Evolutionary conservation across 1,140 invertebrate genomes (phyloP), one percentile per base, ranked within the genome.

Genomic region (Battus philenor): DNA sequence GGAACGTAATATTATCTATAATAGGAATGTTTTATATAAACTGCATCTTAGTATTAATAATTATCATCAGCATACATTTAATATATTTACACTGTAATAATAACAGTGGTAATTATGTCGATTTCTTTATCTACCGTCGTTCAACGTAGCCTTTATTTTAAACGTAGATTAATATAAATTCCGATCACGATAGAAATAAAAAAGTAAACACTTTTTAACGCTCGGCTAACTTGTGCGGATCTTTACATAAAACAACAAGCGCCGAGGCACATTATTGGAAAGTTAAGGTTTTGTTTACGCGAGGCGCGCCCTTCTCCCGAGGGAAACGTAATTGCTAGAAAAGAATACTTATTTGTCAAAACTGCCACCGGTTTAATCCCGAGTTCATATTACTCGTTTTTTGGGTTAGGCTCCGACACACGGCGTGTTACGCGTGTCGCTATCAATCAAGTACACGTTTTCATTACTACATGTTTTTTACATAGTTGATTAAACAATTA

Each of bases 241-340:
- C 33, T 47, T 41, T 30, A 20, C 17, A 27, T 27, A 24, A 52
- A 61, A 58, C 34, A 61, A 49, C 53, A 51, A 56, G 56, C 51
- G 47, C 31, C 44, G 44, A 24, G 39, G 26, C 39, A 57, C 54
- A 59, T 54, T 39, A 59, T 62, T 44, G 50, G 33, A 47, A 59
- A 62, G 53, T 62, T 55, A 58, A 44, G 48, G 51, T 56, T 64
- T 64, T 66, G 62, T 66, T 66, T 66, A 56, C 50, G 44, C 16
- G 44, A 27, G 27, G 29, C 49, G 29, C 30, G 22, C 32, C 33
- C 43, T 32, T 7, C 48, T 30, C 44, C 46, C 34, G 34, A 13
- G 31, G 47, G 55, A 48, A 43, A 56, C 38, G 46, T 50, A 41
- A 46, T 46, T 17, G 38, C 13, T 26, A 10, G 4, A 41, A 36